Evolutionary conservation across 2,888 invertebrate species (phyloP), one percentile per base, ranked within the genome.

Genomic region (Keiferia lycopersicella): DNA sequence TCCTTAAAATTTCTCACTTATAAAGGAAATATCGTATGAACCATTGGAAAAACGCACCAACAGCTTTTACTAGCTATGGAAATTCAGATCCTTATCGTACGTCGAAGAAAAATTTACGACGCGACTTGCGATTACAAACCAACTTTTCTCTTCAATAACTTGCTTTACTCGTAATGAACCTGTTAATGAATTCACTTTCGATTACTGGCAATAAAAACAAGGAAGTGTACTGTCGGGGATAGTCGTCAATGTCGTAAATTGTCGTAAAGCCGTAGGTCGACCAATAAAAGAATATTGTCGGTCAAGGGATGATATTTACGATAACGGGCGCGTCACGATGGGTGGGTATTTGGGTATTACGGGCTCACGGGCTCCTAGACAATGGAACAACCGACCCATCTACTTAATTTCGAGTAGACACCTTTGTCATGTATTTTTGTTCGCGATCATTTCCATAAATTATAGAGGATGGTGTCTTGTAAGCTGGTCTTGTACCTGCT

Each of bases 401-500:
- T 85, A 88, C 84, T 89, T 88, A 88, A 89, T 91, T 87, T 90
- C 80, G 83, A 86, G 87, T 90, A 89, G 88, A 90, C 90, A 91
- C 91, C 88, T 88, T 88, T 88, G 91, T 91, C 83, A 80, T 81
- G 80, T 80, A 86, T 88, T 89, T 89, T 90, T 90, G 90, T 90
- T 86, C 79, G 84, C 82, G 86, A 87, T 82, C 83, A 88, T 91
- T 88, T 89, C 88, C 91, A 91, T 91, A 91, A 90, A 91, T 90
- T 91, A 88, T 77, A 80, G 81, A 82, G 84, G 87, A 85, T 79
- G 82, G 81, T 69, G 69, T 72, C 69, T 71, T 69, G 74, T 74
- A 68, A 70, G 76, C 71, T 74, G 69, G 73, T 73, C 76, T 77
- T 80, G 78, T 90, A 89, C 87, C 90, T 87, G 88, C 89, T 71